These are phyloP conservation scores for Mesorhabditis belari DNA, from an alignment of 2,888 invertebrate genomes.

Conservation along the genomic window DNA sequence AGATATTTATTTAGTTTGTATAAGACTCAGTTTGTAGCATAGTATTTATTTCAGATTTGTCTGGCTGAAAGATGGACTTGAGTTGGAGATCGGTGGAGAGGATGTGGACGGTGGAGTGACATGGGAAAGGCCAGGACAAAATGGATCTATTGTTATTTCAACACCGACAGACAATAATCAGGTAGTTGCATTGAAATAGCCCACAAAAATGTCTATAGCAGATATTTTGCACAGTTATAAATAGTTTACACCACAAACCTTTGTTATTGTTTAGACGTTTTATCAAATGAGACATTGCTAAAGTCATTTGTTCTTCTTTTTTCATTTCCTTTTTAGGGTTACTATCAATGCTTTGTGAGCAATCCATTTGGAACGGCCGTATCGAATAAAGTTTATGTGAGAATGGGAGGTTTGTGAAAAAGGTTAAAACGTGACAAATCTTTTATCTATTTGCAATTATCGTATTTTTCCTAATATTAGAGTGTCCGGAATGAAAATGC, in stretches of 20 bases:
- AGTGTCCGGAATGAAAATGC: too few species aligned
- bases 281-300: neutral
- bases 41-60: constrained; percentile 29
- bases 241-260: neutral
- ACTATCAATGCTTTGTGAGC: constrained; percentile 57
- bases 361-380: constrained; percentile 64
- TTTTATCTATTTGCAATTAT: too few species aligned
- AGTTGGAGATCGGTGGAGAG: constrained; percentile 28
- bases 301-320: neutral
- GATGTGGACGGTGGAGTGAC: constrained; percentile 26
- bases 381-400: constrained; percentile 86
- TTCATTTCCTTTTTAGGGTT: constrained; percentile 42
- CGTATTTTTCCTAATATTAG: too few species aligned
- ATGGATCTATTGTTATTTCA: constrained; percentile 48
- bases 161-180: constrained; percentile 19
- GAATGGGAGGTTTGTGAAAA: constrained; percentile 65
- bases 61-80: constrained; percentile 41
- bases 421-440: too few species aligned
- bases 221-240: neutral
- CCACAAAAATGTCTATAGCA: neutral
- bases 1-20: neutral
- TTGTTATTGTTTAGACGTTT: neutral
- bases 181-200: constrained; percentile 38
- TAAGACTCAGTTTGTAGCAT: neutral
- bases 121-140: constrained; percentile 39